Conservation (phyloP, 2,797 vertebrate genomes). For the Harpagifer antarcticus region DNA sequence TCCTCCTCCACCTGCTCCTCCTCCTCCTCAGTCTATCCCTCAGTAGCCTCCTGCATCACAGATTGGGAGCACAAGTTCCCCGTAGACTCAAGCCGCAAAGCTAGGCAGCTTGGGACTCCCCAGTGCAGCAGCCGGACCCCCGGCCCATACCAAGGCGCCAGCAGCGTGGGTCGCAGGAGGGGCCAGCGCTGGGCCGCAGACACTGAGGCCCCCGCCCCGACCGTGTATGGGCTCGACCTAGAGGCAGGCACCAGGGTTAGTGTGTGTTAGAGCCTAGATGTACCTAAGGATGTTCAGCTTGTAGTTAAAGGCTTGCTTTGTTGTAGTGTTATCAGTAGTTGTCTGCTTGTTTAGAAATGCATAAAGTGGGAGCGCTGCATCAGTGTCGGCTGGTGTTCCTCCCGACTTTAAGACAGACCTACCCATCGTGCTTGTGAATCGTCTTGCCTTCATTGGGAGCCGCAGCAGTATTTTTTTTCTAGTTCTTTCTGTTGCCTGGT, state of each 20-base stretch:
- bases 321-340: constrained; percentile 34
- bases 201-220: constrained; percentile 74
- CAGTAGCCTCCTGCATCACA: constrained; percentile 93
- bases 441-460: constrained; percentile 28
- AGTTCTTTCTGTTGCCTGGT: constrained; percentile 29
- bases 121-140: constrained; percentile 78
- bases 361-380: constrained; percentile 35
- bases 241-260: constrained; percentile 91
- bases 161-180: constrained; percentile 82
- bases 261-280: constrained; percentile 71
- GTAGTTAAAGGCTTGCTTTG: constrained; percentile 13
- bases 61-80: constrained; percentile 94
- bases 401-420: not conserved
- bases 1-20: constrained; percentile 27
- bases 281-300: constrained; percentile 15
- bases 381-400: not conserved
- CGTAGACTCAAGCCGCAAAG: constrained; percentile 76
- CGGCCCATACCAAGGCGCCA: constrained; percentile 47
- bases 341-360: constrained; percentile 49
- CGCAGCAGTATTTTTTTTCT: not conserved
- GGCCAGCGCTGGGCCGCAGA: constrained; percentile 85
- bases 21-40: constrained; percentile 85
- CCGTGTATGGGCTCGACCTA: constrained; percentile 85
- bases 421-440: constrained; percentile 31
- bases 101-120: constrained; percentile 76